Evolutionary conservation across 2,888 invertebrate species (phyloP), one percentile per base, ranked within the genome.

Genomic region (Zygogramma bicolorata): DNA sequence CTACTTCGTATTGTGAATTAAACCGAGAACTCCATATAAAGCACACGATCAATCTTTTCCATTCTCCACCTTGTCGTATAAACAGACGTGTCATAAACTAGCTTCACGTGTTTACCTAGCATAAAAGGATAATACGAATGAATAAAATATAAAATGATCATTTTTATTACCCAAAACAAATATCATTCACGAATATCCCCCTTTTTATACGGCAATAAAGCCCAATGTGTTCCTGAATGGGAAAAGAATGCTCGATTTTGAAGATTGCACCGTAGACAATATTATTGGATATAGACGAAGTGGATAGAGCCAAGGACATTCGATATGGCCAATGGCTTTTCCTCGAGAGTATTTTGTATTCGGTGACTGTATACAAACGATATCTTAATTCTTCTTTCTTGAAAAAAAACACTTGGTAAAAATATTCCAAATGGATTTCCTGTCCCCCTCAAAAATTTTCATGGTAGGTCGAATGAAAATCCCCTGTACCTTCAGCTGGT

Each of bases 141-240:
- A 25, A 53, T 53, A 25, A 53, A 25, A 53, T 22, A 25, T 2
- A 8, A 1, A 25, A 53, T 53, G 53, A 25, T 53, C 53, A 53
- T 53, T 53, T 53, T 53, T 53, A 53, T 53, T 25, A 25, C 46
- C 53, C 22, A 53, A 53, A 25, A 53, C 53, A 53, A 53, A 53
- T 13, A 53, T 53, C 53, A 25, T 53, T 53, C 22, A 53, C 22
- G 22, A 53, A 25, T 53, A 53, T 53, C 53, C 22, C 25, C 53
- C 13, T 13, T 22, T 53, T 53, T 53, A 53, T 53, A 25, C n/a
- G 53, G 53, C 53, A 25, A 53, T 53, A 53, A 53, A 53, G 22
- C n/a, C 53, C 22, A 25, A 53, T 53, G 53, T 53, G 53, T 53
- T 53, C 25, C 25, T 53, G 10, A 53, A 53, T 53, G 13, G 53